Conservation (phyloP, 2,797 vertebrate genomes). For the Chelonia mydas region DNA sequence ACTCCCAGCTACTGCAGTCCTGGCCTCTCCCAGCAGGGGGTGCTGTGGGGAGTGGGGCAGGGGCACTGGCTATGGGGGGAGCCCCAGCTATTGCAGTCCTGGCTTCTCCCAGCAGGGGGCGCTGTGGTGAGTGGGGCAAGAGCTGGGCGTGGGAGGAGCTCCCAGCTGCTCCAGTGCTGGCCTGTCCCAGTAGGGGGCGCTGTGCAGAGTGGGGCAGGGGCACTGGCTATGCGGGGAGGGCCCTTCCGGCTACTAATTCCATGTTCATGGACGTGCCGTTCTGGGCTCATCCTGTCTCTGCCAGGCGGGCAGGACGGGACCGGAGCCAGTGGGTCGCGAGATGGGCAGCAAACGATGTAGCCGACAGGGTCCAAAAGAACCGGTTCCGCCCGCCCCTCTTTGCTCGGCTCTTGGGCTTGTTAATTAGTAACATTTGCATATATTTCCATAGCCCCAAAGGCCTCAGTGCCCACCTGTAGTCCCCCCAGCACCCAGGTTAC, state of each 20-base stretch:
- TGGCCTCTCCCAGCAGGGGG: neutral
- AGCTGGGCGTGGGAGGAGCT: no score
- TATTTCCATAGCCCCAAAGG: neutral
- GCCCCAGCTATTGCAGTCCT: no score
- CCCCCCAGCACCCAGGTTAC: no score
- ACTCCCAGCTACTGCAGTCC: no score
- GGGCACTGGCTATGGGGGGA: neutral
- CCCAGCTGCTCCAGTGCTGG: no score
- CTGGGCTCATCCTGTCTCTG: neutral
- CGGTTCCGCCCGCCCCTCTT: neutral
- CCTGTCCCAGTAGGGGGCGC: no score
- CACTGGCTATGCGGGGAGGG: neutral
- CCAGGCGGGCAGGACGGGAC: neutral
- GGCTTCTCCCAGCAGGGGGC: no score
- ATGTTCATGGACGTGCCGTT: neutral
- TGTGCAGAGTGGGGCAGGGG: no score
- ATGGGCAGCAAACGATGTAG: neutral
- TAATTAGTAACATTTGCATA: neutral
- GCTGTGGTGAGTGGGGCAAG: no score
- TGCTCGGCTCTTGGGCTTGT: neutral
- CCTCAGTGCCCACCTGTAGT: no score
- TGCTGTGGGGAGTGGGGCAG: neutral
- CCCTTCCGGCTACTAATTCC: neutral
- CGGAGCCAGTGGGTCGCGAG: neutral
- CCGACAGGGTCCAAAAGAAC: neutral